Conservation (phyloP, 2,888 invertebrate genomes). For the Meteorus cinctellus region DNA sequence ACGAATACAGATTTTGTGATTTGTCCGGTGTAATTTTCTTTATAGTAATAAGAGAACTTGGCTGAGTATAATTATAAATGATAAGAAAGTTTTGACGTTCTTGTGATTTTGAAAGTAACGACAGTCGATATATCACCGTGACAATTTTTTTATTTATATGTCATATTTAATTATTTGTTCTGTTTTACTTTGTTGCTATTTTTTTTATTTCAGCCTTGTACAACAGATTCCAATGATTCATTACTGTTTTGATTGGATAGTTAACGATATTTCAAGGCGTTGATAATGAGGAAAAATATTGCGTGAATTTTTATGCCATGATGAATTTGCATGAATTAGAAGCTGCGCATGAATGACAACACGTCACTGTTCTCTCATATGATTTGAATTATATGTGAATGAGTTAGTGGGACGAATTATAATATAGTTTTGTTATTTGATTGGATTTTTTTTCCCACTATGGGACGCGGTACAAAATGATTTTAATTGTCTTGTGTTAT, state of each 20-base stretch:
- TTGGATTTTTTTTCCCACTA: too few species aligned
- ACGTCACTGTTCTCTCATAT: too few species aligned
- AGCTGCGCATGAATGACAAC: neutral
- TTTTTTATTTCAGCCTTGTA: neutral
- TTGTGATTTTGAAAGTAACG: neutral
- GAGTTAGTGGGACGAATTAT: too few species aligned
- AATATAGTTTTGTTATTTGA: too few species aligned
- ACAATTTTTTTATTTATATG: too few species aligned
- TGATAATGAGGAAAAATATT: too few species aligned
- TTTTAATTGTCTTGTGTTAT: too few species aligned
- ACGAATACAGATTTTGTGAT: neutral
- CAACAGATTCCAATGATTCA: too few species aligned
- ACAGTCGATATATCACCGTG: neutral
- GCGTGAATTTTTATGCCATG: neutral
- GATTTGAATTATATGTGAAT: too few species aligned
- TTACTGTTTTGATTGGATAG: too few species aligned
- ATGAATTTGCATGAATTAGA: neutral
- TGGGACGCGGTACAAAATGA: too few species aligned
- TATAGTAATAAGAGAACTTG: neutral
- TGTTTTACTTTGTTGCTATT: neutral
- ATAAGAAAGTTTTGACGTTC: neutral
- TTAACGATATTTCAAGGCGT: too few species aligned
- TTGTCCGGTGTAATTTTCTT: neutral
- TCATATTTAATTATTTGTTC: neutral
- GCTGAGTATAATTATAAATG: neutral